These are phyloP conservation scores for Drosophila cognata DNA, from an alignment of 2,888 invertebrate species.

Conservation along the genomic window DNA sequence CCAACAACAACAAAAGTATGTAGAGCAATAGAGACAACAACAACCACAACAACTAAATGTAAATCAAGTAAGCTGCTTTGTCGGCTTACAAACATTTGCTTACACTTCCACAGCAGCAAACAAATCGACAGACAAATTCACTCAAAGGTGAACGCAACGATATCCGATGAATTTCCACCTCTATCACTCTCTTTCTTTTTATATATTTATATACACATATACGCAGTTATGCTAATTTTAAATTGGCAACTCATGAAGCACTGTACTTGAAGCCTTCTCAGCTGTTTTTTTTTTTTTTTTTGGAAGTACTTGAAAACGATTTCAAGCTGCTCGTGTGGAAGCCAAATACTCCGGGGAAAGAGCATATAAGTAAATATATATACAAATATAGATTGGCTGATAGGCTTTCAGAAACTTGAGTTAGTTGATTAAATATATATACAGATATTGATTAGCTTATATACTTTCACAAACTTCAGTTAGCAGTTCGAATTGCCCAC, in stretches of 20 bases:
- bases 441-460: neutral
- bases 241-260: constrained; percentile 15
- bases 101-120: constrained; percentile 62
- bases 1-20: constrained; percentile 23
- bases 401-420: neutral
- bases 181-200: neutral
- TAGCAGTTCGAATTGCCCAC: neutral
- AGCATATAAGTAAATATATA: neutral
- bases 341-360: neutral
- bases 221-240: constrained; percentile 32
- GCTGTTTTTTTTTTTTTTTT: neutral
- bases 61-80: constrained; percentile 75
- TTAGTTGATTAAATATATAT: neutral
- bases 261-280: neutral
- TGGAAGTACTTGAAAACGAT: neutral
- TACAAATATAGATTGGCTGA: neutral
- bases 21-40: neutral
- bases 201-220: neutral
- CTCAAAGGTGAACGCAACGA: constrained; percentile 52
- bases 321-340: neutral
- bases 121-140: constrained; percentile 60
- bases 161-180: constrained; percentile 27
- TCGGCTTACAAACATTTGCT: constrained; percentile 71
- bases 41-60: constrained; percentile 20
- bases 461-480: neutral